phyloP scores from a whole-genome alignment of 64 coral and sea anemone genomes.

The Dendrophyllia cribrosa region DNA sequence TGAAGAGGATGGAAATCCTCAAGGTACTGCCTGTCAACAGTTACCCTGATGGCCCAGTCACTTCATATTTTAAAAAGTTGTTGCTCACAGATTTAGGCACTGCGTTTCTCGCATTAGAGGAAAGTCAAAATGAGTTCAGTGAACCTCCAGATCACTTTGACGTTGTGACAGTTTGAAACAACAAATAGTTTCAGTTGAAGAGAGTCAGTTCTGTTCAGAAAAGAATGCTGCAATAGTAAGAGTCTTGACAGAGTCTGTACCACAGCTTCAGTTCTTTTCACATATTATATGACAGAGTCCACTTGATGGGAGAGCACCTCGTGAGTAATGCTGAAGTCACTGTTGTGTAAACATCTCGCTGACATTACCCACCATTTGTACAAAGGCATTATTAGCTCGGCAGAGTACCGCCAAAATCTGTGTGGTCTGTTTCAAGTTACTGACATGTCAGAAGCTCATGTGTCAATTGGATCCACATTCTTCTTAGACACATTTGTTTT shows the following conservation, averaged over 20 bases:
- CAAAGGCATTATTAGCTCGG: neutral
- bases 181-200: too few relatives aligned
- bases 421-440: neutral
- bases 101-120: too few relatives aligned
- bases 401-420: slow-evolving; percentile 3
- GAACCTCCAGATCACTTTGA: neutral
- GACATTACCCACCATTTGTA: neutral
- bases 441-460: neutral
- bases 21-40: slow-evolving; percentile 9
- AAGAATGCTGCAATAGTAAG: too few relatives aligned
- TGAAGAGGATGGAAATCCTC: neutral
- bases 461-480: neutral
- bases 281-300: slow-evolving; percentile 13
- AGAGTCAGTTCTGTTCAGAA: too few relatives aligned
- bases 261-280: too few relatives aligned
- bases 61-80: neutral
- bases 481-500: slow-evolving; percentile 1
- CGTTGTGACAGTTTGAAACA: too few relatives aligned
- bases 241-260: too few relatives aligned
- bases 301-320: slow-evolving; percentile 11
- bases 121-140: slow-evolving; percentile 1
- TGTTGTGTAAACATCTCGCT: neutral
- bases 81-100: too few relatives aligned
- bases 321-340: neutral
- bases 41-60: slow-evolving; percentile 10